These are phyloP conservation scores for Drosophila trichaetosa DNA, from an alignment of 2,888 invertebrate species.

Conservation along the genomic window DNA sequence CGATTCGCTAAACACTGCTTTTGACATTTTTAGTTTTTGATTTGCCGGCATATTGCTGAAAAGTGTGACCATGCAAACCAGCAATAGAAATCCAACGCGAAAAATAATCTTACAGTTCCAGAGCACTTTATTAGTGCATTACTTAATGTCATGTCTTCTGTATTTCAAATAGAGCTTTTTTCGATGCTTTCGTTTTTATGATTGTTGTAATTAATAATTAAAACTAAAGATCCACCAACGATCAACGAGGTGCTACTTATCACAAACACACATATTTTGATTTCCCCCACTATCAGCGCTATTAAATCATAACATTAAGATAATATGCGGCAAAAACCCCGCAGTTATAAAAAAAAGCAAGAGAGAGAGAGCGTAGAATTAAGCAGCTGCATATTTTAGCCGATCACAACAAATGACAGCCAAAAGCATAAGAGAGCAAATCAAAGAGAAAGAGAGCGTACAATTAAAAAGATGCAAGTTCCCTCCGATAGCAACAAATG, in stretches of 20 bases:
- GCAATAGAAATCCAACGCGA: not conserved
- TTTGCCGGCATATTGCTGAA: not conserved
- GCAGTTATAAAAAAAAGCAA: not conserved
- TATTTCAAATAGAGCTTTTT: not conserved
- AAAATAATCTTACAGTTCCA: not conserved
- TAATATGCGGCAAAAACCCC: slow-evolving; percentile 3
- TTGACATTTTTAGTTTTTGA: not conserved
- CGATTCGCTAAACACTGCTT: not conserved
- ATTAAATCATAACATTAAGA: slow-evolving; percentile 26
- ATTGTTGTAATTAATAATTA: not conserved
- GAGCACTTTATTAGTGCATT: not conserved
- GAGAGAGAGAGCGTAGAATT: not conserved
- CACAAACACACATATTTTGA: not conserved
- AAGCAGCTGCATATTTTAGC: not conserved
- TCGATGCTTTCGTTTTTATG: not conserved
- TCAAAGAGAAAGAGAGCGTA: not conserved
- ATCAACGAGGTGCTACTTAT: not conserved
- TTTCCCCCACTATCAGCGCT: slow-evolving; percentile 24
- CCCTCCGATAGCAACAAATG: not conserved
- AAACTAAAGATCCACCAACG: not conserved
- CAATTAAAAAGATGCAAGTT: not conserved
- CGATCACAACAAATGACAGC: not conserved
- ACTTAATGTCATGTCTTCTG: not conserved
- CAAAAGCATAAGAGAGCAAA: not conserved
- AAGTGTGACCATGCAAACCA: not conserved